These are phyloP conservation scores for Odocoileus hemionus DNA, from an alignment of 2,113 vertebrate species.

Conservation along the genomic window DNA sequence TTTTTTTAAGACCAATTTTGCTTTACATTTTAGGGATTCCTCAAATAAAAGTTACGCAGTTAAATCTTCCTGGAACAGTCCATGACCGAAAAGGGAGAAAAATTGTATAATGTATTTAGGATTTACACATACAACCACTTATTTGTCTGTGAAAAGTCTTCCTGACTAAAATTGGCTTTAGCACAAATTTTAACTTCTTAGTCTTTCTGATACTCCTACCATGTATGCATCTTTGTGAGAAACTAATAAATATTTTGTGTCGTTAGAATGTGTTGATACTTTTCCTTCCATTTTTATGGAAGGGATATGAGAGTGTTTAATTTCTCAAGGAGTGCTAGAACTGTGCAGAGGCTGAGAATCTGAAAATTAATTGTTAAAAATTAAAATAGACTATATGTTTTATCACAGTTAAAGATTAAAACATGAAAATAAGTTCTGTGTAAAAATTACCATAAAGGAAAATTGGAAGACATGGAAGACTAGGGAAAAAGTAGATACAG, in stretches of 20 bases:
- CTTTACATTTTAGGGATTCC: not conserved
- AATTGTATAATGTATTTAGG: not conserved
- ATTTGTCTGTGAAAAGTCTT: constrained; percentile 8
- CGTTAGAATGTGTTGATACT: not conserved
- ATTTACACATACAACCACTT: not conserved
- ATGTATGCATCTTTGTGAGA: constrained; percentile 21
- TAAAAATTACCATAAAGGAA: not conserved
- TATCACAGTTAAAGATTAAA: not conserved
- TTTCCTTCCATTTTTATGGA: constrained; percentile 10
- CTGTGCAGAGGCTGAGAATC: not conserved
- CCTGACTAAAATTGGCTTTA: constrained; percentile 15
- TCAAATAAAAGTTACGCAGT: not conserved
- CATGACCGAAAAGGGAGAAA: not conserved
- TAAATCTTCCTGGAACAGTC: constrained; percentile 35
- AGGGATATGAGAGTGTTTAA: not conserved
- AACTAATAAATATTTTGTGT: constrained; percentile 7
- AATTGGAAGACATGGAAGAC: not conserved
- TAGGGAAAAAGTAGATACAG: not conserved
- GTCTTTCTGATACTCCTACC: not conserved
- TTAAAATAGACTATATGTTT: constrained; percentile 11
- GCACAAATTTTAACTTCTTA: constrained; percentile 41
- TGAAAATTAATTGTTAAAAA: constrained; percentile 38
- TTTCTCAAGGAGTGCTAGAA: not conserved
- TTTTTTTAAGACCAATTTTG: constrained; percentile 21
- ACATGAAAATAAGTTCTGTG: not conserved